Evolutionary conservation across 2,888 invertebrate genomes (phyloP), one percentile per base, ranked within the genome.

Genomic region (Diarsia mendica): DNA sequence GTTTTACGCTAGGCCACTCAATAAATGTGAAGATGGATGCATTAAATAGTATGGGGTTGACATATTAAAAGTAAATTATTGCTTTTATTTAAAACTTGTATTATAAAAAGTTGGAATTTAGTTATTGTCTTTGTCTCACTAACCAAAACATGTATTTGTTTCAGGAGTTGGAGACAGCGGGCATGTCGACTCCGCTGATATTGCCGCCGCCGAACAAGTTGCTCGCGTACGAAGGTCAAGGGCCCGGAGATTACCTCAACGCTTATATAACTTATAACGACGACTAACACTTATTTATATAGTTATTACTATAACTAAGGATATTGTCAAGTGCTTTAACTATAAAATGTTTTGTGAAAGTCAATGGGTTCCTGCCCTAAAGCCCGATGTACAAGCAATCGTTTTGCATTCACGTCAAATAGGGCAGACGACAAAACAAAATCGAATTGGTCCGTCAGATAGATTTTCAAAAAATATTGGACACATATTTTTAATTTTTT

Each of bases 261-360:
- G 95, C 94, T 0, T 95, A 94, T 79, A 93, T 95, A 39, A 93
- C 91, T 18, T 95, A 94, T 76, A 92, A 92, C 51, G 94, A 94
- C 63, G 92, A 92, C 53, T 92, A 82, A 65, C 20, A 48, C 20
- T 8, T 15, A 15, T 15, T 5, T 39, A 48, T 23, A 3, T 10
- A 46, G 18, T 8, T 8, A 44, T 33, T 44, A 71, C 0, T 51
- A 2, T 4, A 39, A 39, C 0, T 33, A 23, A 28, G 46, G 10
- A 69, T n/a, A 6, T 48, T 60, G 20, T 69, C 5, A n/a, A 69
- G 18, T 63, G 15, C 18, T 71, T 71, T 20, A 66, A 44, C 18
- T 23, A 3, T 11, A 23, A 20, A 51, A 20, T 10, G 4, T 44
- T 66, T 28, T 15, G n/a, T 44, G 23, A 13, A 44, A 51, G 8